phyloP scores from a whole-genome alignment of 1,140 invertebrate genomes.

The Micrasema minimum region DNA sequence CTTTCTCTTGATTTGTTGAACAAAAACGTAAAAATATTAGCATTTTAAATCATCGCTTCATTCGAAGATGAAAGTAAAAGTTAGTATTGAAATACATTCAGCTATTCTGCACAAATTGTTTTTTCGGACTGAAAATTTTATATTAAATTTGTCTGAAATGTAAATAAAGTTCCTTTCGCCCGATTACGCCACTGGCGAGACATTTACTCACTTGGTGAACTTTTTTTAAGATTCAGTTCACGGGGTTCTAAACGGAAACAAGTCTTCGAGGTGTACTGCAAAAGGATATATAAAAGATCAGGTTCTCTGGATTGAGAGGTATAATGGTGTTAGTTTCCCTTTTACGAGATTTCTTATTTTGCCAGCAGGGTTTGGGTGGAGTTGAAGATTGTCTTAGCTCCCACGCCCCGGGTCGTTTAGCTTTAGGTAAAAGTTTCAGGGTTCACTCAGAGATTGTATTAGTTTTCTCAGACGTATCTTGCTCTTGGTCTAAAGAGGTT shows the following conservation, averaged over 20 bases:
- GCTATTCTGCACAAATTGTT: too few species aligned
- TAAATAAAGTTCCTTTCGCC: conserved; percentile 18
- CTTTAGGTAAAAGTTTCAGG: conserved; percentile 48
- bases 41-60: too few species aligned
- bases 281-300: neutral
- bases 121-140: too few species aligned
- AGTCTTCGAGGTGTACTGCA: neutral
- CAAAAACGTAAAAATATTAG: too few species aligned
- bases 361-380: neutral
- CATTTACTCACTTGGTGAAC: conserved; percentile 27
- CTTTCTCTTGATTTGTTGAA: too few species aligned
- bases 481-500: conserved; percentile 20
- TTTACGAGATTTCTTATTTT: neutral
- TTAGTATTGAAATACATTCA: too few species aligned
- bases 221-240: conserved; percentile 36
- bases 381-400: conserved; percentile 7
- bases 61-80: too few species aligned
- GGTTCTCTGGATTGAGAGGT: neutral
- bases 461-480: conserved; percentile 46
- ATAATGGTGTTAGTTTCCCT: neutral
- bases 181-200: conserved; percentile 38
- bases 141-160: too few species aligned
- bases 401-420: conserved; percentile 37
- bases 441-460: conserved; percentile 49
- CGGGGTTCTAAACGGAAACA: neutral